Percentiles rank a stretch among this genome's conserved stretches.
Evolutionary conservation across 1,140 invertebrate species (phyloP).

Genomic region (Drosophila seguyi): DNA sequence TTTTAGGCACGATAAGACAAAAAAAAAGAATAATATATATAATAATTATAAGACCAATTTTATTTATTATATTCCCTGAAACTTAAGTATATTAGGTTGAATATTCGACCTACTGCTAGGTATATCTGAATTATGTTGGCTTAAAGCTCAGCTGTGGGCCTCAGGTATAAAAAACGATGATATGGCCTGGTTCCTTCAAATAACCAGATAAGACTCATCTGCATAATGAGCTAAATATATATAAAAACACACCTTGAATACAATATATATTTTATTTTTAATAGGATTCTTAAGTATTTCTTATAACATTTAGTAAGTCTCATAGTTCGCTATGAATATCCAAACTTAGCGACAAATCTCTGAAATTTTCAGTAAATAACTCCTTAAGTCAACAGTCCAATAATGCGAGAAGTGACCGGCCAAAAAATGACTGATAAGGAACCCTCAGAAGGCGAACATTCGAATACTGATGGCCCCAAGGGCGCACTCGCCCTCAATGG

Average conservation of each 20-base stretch:
- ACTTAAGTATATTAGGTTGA: too few relatives aligned
- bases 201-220: neutral
- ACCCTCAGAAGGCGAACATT: conserved; percentile 40
- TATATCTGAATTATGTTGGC: too few relatives aligned
- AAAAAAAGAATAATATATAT: too few relatives aligned
- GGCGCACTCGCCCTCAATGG: conserved; percentile 43
- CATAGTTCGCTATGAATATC: neutral
- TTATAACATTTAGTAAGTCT: conserved; percentile 2
- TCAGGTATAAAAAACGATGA: too few relatives aligned
- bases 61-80: too few relatives aligned
- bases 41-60: too few relatives aligned
- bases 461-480: conserved; percentile 49
- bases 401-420: neutral
- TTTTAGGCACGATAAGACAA: neutral
- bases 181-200: too few relatives aligned
- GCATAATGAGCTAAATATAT: neutral
- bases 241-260: neutral
- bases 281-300: neutral
- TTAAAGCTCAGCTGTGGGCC: too few relatives aligned
- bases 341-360: neutral
- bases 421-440: neutral
- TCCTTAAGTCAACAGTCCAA: neutral
- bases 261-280: neutral
- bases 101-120: too few relatives aligned
- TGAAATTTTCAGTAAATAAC: neutral